Evolutionary conservation across 2,113 vertebrate genomes (phyloP).

Genomic region (Ia io): DNA sequence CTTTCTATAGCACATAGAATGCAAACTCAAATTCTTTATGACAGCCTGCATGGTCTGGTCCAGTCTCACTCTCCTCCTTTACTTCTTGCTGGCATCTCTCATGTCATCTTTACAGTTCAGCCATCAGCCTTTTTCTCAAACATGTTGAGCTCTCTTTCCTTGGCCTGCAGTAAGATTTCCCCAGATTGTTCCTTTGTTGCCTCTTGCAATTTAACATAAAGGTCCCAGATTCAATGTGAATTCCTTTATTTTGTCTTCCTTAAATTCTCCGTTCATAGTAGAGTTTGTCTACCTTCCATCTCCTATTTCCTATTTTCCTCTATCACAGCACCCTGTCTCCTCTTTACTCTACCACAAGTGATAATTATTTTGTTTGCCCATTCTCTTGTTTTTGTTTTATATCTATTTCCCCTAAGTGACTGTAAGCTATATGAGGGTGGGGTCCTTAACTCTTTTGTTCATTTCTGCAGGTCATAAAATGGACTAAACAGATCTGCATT

Average conservation of each 20-base stretch:
- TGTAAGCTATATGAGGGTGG: background rate
- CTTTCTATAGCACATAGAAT: background rate
- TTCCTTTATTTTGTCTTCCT: background rate
- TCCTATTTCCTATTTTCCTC: background rate
- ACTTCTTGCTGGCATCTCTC: background rate
- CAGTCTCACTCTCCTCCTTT: background rate
- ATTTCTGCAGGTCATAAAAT: background rate
- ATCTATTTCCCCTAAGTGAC: background rate
- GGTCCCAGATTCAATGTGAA: background rate
- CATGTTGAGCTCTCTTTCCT: background rate
- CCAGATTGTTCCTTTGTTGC: background rate
- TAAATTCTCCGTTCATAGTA: background rate
- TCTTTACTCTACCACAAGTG: background rate
- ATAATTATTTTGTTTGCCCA: background rate
- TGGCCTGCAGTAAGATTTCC: background rate
- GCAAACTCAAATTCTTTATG: background rate
- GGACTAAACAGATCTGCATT: background rate
- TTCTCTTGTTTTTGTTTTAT: background rate
- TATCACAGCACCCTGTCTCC: background rate
- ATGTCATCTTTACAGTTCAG: background rate
- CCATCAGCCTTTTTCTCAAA: background rate
- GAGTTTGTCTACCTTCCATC: accelerated
- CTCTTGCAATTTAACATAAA: background rate
- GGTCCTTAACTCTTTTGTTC: background rate
- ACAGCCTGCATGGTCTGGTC: background rate